Evolutionary conservation across 1,140 invertebrate species (phyloP).

Genomic region (Hylyphantes graminicola): DNA sequence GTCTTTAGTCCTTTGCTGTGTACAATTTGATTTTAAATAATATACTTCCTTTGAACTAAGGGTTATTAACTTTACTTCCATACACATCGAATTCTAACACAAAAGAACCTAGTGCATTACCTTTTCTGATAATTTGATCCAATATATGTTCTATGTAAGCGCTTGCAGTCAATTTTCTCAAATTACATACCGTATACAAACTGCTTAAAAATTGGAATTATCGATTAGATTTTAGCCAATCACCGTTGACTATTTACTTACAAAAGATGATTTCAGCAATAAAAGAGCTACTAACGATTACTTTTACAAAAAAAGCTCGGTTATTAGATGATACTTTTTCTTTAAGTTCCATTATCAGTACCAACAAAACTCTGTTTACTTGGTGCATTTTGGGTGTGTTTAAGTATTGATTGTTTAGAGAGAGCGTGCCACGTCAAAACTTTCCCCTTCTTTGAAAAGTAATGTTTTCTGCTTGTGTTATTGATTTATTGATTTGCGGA

Average conservation of each 20-base stretch:
- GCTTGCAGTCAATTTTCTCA: not conserved
- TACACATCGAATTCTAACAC: too few species aligned
- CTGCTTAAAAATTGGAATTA: not conserved
- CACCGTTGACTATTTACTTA: too few species aligned
- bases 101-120: too few species aligned
- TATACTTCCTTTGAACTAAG: too few species aligned
- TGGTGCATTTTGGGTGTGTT: constrained; percentile 52
- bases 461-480: constrained; percentile 60
- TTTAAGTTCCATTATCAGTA: constrained; percentile 32
- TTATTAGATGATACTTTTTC: constrained; percentile 15
- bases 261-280: too few species aligned
- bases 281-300: constrained; percentile 49
- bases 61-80: too few species aligned
- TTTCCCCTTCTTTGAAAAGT: constrained; percentile 57
- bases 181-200: not conserved
- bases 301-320: constrained; percentile 51
- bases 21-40: too few species aligned
- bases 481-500: constrained; percentile 59
- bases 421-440: constrained; percentile 45
- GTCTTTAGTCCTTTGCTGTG: not conserved
- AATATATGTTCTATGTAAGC: not conserved
- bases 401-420: constrained; percentile 54
- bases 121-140: too few species aligned
- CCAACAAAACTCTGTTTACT: constrained; percentile 42
- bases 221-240: not conserved